Base-by-base conservation (phyloP, 2,888 invertebrate genomes). In the Dusona sp. region DNA sequence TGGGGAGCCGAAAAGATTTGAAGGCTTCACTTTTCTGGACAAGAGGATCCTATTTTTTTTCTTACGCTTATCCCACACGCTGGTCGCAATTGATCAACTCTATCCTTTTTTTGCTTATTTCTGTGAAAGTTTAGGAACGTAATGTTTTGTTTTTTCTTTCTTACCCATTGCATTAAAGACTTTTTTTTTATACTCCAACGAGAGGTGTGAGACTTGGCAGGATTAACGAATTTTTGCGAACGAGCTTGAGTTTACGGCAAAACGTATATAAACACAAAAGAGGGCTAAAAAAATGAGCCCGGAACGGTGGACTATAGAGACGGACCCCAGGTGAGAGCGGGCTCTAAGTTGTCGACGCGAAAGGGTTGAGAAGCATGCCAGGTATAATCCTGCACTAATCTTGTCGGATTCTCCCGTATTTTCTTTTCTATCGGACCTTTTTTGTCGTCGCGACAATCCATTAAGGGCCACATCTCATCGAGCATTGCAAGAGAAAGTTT, bases 351-450 rank as follows among this genome's bases (percentile, higher is more conserved):
- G 78, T 48, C 72, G 51, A 79, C 87, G 88, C 83, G 86, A 86
- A 89, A 91, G 89, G 88, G 88, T 90, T 89, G 89, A 88, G 87
- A 90, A 91, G 89, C 87, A 68, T 36, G 75, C 65, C 89, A 89
- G 90, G 90, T 91, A 91, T 75, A 38, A 51, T 57, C 70, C 42
- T 83, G 85, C 84, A 82, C 85, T 90, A 90, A 91, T 91, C 90
- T 90, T 68, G 8, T 48, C 54, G 73, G 70, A 29, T 29, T 86
- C 83, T 83, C 33, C 70, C 36, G 67, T 64, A 70, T 79, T 84
- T 51, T 81, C 83, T 88, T 85, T 84, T 87, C 61, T 78, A 84
- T 78, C 80, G 64, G 77, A 79, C 61, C 84, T 84, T 85, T 85
- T 85, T 85, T 85, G 81, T 68, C 72, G 73, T 0, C 36, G 13